A percentile compares a stretch with the other conserved stretches of the same genome.
phyloP scores from a whole-genome alignment of 2,797 vertebrate species.

The Orientallactaga sibirica region DNA sequence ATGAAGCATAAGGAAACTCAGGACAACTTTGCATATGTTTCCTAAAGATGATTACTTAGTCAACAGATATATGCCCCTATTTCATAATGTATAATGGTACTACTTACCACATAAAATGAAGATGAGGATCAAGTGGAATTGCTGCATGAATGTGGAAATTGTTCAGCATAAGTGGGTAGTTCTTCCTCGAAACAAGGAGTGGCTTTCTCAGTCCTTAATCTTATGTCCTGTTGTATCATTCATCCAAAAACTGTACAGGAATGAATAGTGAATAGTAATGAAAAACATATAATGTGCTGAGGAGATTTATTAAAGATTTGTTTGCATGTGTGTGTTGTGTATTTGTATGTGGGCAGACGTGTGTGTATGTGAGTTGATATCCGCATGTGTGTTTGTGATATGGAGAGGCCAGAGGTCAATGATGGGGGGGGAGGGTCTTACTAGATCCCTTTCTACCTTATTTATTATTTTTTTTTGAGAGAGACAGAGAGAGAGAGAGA shows the following conservation, averaged over 20 bases:
- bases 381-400: no score
- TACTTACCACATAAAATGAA: constrained; percentile 20
- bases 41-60: neutral
- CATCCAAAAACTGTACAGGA: neutral
- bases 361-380: no score
- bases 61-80: neutral
- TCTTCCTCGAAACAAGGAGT: neutral
- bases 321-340: no score
- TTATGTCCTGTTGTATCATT: neutral
- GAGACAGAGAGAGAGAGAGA: no score
- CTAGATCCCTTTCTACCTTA: no score
- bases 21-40: neutral
- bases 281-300: neutral
- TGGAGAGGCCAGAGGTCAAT: no score
- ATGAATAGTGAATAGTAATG: neutral
- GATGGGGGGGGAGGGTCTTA: no score
- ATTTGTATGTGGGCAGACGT: no score
- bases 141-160: neutral
- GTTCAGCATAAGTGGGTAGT: neutral
- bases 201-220: neutral
- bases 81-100: neutral
- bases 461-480: no score
- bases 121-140: neutral
- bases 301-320: neutral
- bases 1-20: neutral